Evolutionary conservation across 2,888 invertebrate species (phyloP), one percentile per base, ranked within the genome.

Genomic region (Graphium colonna): DNA sequence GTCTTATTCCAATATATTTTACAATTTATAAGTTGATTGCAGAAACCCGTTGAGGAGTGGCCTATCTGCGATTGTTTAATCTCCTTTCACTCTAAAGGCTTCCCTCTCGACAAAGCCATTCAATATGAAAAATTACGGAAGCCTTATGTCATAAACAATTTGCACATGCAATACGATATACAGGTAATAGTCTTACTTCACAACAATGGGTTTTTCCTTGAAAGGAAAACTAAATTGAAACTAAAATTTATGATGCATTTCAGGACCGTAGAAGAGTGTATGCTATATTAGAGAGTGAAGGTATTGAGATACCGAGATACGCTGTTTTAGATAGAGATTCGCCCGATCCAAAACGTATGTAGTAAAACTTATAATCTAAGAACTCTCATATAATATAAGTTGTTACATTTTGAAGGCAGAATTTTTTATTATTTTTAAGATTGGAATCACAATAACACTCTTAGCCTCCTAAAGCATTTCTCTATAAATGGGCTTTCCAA

Each of bases 121-220:
- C 95, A 95, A 71, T 99, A 99, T 87, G 96, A 98, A 51, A 95
- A 95, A 71, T 90, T 98, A 55, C 92, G 98, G 63, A 96, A 96
- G 79, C 99, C 99, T 0, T 99, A 98, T 78, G 96, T 98, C 61
- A 97, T 99, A 68, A 99, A 99, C 83, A 98, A 99, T 90, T 92
- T 99, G 64, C 96, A 97, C 71, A 97, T 98, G 95, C 99, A 99
- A 82, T 99, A 97, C 86, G 97, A 97, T 79, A 96, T 99, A 72
- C 98, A 96, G 91, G 95, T 96, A 88, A 43, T 55, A 1, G n/a
- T 1, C 17, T 39, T 10, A 33, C 12, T 44, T n/a, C 16, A 13
- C 52, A 26, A 26, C 3, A 26, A 26, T 26, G 26, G 3, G 3
- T 26, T 7, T 26, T 26, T 21, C 33, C 31, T 31, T 31, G 31